phyloP scores from a whole-genome alignment of 1,140 invertebrate genomes.

The Drosophila erecta region DNA sequence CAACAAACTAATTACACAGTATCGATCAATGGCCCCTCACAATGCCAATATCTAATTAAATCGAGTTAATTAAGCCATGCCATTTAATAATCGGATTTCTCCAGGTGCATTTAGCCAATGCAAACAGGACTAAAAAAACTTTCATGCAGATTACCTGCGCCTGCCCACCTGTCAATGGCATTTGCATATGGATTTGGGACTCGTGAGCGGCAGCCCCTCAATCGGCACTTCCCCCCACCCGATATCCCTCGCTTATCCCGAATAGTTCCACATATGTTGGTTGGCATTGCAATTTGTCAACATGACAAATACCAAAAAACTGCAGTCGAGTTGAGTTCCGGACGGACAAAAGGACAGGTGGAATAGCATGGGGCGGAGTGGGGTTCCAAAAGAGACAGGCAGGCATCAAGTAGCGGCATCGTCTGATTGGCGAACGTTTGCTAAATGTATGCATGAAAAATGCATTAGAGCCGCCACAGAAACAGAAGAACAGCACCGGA shows the following conservation, averaged over 20 bases:
- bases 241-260: slow-evolving; percentile 8
- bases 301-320: slow-evolving; percentile 63
- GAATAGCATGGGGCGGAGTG: neutral
- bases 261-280: slow-evolving; percentile 31
- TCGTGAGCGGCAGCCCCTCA: slow-evolving; percentile 44
- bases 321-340: slow-evolving; percentile 35
- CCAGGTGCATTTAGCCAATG: slow-evolving; percentile 30
- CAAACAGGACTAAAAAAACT: slow-evolving; percentile 38
- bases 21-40: neutral
- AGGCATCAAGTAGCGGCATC: slow-evolving; percentile 58
- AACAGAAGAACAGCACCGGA: slow-evolving; percentile 23
- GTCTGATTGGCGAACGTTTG: slow-evolving; percentile 71
- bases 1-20: neutral
- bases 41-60: slow-evolving; percentile 9
- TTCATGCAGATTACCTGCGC: slow-evolving; percentile 69
- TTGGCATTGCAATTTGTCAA: slow-evolving; percentile 70
- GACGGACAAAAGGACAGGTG: slow-evolving; percentile 29
- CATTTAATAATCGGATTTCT: slow-evolving; percentile 12
- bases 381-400: neutral
- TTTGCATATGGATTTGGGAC: slow-evolving; percentile 69
- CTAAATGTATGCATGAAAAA: slow-evolving; percentile 80
- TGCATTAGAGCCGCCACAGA: slow-evolving; percentile 64
- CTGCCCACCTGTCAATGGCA: slow-evolving; percentile 60
- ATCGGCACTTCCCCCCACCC: slow-evolving; percentile 1
- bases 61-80: neutral